Evolutionary conservation across 2,888 invertebrate species (phyloP).

Genomic region (Pseudococcus viburni): DNA sequence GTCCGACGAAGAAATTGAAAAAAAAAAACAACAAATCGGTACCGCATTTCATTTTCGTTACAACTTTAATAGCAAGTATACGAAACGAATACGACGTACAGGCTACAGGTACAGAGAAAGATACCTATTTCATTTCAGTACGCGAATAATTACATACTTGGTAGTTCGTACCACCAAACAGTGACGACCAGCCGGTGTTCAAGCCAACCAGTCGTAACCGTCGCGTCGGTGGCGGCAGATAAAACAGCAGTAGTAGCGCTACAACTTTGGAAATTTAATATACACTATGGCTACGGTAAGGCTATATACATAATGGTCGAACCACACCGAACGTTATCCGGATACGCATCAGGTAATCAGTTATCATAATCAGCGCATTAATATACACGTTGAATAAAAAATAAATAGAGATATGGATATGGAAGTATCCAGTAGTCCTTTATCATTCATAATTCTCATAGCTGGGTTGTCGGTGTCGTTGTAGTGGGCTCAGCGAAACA

Average conservation of each 20-base stretch:
- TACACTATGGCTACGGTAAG: neutral
- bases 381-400: neutral
- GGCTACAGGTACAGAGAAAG: neutral
- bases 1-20: neutral
- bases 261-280: too few relatives aligned
- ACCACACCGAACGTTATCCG: constrained; percentile 1
- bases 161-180: neutral
- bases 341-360: neutral
- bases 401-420: neutral
- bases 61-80: neutral
- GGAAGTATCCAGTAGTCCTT: neutral
- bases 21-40: neutral
- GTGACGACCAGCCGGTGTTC: neutral
- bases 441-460: neutral
- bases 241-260: neutral
- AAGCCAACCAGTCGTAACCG: neutral
- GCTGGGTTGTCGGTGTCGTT: too few relatives aligned
- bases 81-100: neutral
- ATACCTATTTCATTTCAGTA: neutral
- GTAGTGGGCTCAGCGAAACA: too few relatives aligned
- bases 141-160: neutral
- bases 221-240: neutral
- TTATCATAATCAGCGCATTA: too few relatives aligned
- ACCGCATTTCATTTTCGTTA: neutral
- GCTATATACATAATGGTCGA: neutral